Percentiles rank a stretch among this genome's conserved stretches.
Evolutionary conservation across 2,797 vertebrate species (phyloP).

Genomic region (Oceanodroma leucorhoa): DNA sequence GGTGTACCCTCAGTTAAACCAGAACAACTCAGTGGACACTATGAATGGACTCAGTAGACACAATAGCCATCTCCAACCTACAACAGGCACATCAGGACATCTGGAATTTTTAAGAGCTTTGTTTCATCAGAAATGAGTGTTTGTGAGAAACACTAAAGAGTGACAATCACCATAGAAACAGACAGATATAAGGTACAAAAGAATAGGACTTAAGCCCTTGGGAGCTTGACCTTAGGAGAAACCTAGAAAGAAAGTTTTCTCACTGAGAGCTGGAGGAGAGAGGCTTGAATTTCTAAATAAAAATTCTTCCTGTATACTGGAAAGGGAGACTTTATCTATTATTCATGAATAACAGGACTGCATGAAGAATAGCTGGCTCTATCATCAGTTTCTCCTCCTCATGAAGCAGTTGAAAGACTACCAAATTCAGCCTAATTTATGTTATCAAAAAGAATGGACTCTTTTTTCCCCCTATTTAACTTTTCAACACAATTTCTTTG

Average conservation of each 20-base stretch:
- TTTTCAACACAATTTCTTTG: neutral
- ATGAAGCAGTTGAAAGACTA: neutral
- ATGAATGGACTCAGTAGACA: neutral
- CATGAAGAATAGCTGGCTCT: neutral
- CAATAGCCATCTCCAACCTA: neutral
- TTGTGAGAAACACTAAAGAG: neutral
- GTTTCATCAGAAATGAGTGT: neutral
- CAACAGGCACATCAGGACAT: neutral
- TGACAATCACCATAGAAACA: constrained; percentile 20
- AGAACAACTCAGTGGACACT: neutral
- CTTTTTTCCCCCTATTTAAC: neutral
- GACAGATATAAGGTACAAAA: neutral
- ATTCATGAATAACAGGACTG: constrained; percentile 13
- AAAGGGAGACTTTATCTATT: neutral
- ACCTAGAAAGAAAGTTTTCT: constrained; percentile 1
- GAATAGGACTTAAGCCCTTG: neutral
- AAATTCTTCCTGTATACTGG: neutral
- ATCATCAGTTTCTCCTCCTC: neutral
- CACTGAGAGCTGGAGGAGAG: neutral
- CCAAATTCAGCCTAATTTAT: neutral
- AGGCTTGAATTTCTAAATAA: constrained; percentile 28
- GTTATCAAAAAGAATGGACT: neutral
- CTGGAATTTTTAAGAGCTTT: constrained; percentile 4
- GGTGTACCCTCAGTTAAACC: neutral
- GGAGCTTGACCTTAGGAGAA: neutral